Evolutionary conservation across 2,113 vertebrate genomes (phyloP).

Genomic region (Eretmochelys imbricata): DNA sequence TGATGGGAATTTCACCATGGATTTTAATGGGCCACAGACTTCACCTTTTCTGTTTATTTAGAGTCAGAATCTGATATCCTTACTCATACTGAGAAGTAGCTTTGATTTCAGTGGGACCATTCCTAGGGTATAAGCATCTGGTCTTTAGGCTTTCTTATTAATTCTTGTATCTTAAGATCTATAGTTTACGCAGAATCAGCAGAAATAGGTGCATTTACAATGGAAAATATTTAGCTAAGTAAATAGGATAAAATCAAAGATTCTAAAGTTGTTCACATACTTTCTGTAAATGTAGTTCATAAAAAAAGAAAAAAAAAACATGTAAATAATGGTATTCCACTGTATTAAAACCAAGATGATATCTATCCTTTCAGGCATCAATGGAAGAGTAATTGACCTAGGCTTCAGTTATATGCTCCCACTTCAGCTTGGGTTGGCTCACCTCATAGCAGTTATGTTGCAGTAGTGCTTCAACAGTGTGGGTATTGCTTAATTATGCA

Average conservation of each 20-base stretch:
- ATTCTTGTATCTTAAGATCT: neutral
- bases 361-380: neutral
- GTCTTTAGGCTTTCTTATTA: neutral
- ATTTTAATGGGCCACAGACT: neutral
- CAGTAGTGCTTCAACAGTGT: neutral
- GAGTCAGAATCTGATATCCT: neutral
- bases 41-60: neutral
- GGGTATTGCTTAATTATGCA: neutral
- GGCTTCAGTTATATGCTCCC: neutral
- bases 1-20: neutral
- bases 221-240: neutral
- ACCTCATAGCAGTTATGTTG: neutral
- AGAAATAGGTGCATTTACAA: neutral
- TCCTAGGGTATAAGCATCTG: neutral
- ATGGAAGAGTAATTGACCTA: neutral
- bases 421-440: neutral
- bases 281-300: neutral
- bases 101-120: neutral
- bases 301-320: rapidly evolving
- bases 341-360: neutral
- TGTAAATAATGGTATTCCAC: rapidly evolving
- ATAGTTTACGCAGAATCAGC: neutral
- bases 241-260: neutral
- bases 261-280: neutral
- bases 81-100: neutral